A percentile compares a stretch with the other conserved stretches of the same genome.
phyloP scores from a whole-genome alignment of 2,888 invertebrate genomes.

The Lepidonotus clava region DNA sequence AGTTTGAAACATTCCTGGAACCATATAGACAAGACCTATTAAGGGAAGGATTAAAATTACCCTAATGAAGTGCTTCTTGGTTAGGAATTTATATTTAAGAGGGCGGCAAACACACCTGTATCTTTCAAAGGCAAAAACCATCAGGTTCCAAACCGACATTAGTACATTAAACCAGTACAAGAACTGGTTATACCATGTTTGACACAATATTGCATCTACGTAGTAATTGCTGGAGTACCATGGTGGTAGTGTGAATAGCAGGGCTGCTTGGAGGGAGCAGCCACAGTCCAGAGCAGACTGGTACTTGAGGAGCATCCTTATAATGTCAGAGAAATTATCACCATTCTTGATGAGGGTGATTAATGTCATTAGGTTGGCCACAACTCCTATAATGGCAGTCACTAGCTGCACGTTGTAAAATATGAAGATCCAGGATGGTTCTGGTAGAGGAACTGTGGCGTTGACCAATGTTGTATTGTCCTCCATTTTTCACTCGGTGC shows the following conservation, averaged over 20 bases:
- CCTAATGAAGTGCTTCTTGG: background rate
- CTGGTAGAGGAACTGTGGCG: too few relatives aligned
- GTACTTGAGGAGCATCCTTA: slow-evolving; percentile 47
- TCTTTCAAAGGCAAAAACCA: slow-evolving; percentile 1
- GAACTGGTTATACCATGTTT: slow-evolving; percentile 42
- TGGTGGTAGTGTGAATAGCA: slow-evolving; percentile 16
- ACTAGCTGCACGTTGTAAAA: background rate
- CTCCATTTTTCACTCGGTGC: too few relatives aligned
- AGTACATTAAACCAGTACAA: slow-evolving; percentile 1
- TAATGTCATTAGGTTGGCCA: slow-evolving; percentile 12
- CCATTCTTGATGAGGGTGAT: slow-evolving; percentile 15
- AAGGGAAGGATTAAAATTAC: background rate
- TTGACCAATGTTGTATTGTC: too few relatives aligned
- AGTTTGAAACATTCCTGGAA: slow-evolving; percentile 5
- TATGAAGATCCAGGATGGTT: slow-evolving; percentile 16
- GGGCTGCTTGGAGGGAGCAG: background rate
- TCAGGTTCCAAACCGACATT: slow-evolving; percentile 20
- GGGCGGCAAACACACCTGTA: slow-evolving; percentile 30
- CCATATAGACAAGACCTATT: background rate
- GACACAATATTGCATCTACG: slow-evolving; percentile 17
- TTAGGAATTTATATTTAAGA: slow-evolving; percentile 3
- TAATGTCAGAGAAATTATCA: background rate
- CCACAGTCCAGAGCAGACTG: slow-evolving; percentile 37
- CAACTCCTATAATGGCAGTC: background rate
- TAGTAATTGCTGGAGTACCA: background rate